Conservation (phyloP, 1,140 invertebrate species). For the Pararge aegeria region DNA sequence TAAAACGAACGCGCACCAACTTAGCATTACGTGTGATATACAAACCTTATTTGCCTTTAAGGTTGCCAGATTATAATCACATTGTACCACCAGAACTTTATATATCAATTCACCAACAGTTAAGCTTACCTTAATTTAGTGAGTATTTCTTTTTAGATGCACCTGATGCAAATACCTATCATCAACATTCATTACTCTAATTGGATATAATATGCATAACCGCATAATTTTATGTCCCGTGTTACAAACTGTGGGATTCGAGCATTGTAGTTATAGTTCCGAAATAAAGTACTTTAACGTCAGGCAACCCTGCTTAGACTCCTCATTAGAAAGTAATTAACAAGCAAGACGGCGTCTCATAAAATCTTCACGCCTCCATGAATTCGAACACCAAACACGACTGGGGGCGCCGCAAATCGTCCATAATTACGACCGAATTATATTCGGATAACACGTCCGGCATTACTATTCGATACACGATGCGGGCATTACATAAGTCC, state of each 20-base stretch:
- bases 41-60: neutral
- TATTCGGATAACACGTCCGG: conserved; percentile 48
- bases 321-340: conserved; percentile 70
- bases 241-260: neutral
- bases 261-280: neutral
- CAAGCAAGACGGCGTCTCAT: conserved; percentile 41
- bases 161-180: neutral
- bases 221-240: neutral
- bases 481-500: conserved; percentile 52
- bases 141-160: neutral
- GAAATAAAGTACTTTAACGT: neutral
- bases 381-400: conserved; percentile 40
- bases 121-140: no score
- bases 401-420: conserved; percentile 36
- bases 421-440: conserved; percentile 54
- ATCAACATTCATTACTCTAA: neutral
- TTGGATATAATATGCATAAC: neutral
- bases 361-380: conserved; percentile 33
- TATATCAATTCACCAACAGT: no score
- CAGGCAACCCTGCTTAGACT: neutral
- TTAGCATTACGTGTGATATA: conserved; percentile 54
- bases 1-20: conserved; percentile 45
- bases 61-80: neutral
- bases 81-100: neutral
- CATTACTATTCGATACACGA: conserved; percentile 51